Evolutionary conservation across 2,888 invertebrate species (phyloP), one percentile per base, ranked within the genome.

Genomic region (Pandemis heparana): DNA sequence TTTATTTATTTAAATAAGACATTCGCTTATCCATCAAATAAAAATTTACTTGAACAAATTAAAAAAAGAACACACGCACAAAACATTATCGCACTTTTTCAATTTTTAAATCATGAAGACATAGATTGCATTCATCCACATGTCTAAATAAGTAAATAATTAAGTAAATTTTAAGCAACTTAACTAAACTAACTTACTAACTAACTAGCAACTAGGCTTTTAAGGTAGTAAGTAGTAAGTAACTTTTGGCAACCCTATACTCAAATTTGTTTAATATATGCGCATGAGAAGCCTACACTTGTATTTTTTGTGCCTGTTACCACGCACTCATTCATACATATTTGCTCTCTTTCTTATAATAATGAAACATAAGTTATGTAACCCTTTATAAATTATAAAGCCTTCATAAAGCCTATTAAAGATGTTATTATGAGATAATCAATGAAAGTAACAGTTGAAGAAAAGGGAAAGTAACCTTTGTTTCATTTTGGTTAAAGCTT

Each of bases 391-490:
- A 56, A 23, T 23, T 56, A 56, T 48, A 48, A 43, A 43, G 43
- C 43, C 43, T 43, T 43, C 5, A 48, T n/a, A 48, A 53, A 62
- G 41, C 48, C 51, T 65, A 65, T 65, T 65, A 23, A 51, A 65
- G 64, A 65, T 65, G 64, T 16, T 65, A 51, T 64, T 64, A 32
- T 64, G 32, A 18, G 48, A 65, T 65, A 65, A 16, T 51, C 51
- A 51, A 65, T 38, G 64, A 65, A 65, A 65, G 64, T 65, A 65
- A 10, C 14, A 1, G 32, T 8, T 0, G 8, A 16, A 51, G 23
- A 51, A 38, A 51, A 38, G 7, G 38, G 38, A 65, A 65, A 23
- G 32, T 5, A 38, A 51, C 38, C 48, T 16, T 48, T 65, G 23
- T 38, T 38, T 8, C 1, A 2, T 51, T 3, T 18, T 0, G 8